Base-by-base conservation (phyloP, 1,140 invertebrate genomes). In the Brevipalpus yothersi region DNA sequence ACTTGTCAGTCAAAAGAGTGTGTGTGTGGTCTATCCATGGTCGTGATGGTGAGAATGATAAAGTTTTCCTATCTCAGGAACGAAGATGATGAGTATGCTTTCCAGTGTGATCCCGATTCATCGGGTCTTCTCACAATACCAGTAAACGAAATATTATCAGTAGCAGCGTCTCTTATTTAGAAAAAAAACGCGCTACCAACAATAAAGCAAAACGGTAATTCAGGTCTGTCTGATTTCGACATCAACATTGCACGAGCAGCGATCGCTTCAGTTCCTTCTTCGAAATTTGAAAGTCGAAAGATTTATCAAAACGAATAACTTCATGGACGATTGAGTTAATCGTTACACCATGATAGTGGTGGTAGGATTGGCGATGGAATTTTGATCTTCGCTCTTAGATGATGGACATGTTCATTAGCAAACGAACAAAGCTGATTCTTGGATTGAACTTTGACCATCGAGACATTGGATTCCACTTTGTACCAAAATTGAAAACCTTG, bases 231-330 rank as follows among this genome's bases (percentile, higher is more conserved):
- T 49, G 61, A 60, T 56, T 60, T 23, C 7, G 63, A 62, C 51
- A 60, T 54, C 21, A 63, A 56, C 8, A 62, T 51, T 4, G 64
- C 61, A 61, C 86, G 86, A 9, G 82, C 80, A 0, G 80, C 83
- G 11, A 79, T 74, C 11, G 84, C 84, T 42, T 80, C 76, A 10
- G 82, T 86, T 23, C 86, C 86, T 66, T 84, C 76, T 70, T 89
- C 85, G 60, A n/a, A n/a, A n/a, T n/a, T n/a, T n/a, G n/a, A n/a
- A n/a, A n/a, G n/a, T n/a, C n/a, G n/a, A n/a, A n/a, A n/a, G n/a
- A n/a, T n/a, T 82, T 81, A 0, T 89, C 81, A 65, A 84, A 80
- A 65, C 89, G 82, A 64, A 79, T 79, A 15, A 83, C 80, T 67
- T 84, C 84, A 66, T 89, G 86, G 12, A 84, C 67, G 7, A 89